Conservation (phyloP, 2,797 vertebrate genomes). For the Hylomyscus alleni region DNA sequence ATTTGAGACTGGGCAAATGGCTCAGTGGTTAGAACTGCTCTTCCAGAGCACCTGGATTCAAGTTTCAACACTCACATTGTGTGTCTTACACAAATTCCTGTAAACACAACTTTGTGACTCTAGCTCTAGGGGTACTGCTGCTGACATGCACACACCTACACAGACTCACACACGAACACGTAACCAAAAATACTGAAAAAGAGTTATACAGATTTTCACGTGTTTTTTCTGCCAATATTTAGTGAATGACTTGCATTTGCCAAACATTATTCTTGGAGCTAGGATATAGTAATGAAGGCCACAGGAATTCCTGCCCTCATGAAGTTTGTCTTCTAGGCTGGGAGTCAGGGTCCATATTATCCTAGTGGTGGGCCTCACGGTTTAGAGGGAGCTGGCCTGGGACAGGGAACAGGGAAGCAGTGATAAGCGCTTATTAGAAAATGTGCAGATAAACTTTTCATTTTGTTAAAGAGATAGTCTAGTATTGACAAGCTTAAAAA, state of each 20-base stretch:
- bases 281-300: background rate
- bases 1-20: background rate
- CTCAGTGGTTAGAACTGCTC: background rate
- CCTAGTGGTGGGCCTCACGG: background rate
- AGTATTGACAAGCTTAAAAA: background rate
- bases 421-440: slow-evolving; percentile 5
- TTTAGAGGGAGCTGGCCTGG: background rate
- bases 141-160: background rate
- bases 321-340: background rate
- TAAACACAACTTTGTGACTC: background rate
- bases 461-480: slow-evolving; percentile 45
- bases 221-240: slow-evolving; percentile 33
- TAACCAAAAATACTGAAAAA: background rate
- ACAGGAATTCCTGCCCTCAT: background rate
- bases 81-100: background rate
- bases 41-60: background rate
- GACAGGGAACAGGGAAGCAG: background rate
- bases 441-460: background rate
- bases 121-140: background rate
- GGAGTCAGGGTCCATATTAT: background rate
- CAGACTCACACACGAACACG: background rate
- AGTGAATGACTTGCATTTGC: slow-evolving; percentile 34
- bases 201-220: background rate
- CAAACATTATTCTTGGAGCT: slow-evolving; percentile 33
- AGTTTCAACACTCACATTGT: background rate